phyloP scores from a whole-genome alignment of 2,113 vertebrate genomes.

The Colius striatus region DNA sequence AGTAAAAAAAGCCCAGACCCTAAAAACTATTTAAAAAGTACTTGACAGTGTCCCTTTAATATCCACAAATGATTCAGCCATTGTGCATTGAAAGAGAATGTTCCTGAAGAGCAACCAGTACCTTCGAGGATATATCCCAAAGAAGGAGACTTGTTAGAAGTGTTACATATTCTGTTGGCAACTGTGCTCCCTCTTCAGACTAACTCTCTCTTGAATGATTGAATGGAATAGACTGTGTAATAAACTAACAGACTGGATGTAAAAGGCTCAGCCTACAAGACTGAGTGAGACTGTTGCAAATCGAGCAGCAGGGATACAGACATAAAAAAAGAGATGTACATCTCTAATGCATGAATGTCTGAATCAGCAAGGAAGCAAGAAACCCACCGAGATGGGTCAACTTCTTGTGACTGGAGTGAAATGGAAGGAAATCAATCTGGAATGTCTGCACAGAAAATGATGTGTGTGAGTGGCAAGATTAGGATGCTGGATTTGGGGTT shows the following conservation, averaged over 20 bases:
- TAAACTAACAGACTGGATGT: slow-evolving; percentile 39
- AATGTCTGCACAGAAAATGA: slow-evolving; percentile 32
- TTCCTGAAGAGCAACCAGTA: slow-evolving; percentile 66
- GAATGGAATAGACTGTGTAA: slow-evolving; percentile 37
- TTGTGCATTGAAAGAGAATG: slow-evolving; percentile 75
- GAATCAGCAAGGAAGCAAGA: slow-evolving; percentile 16
- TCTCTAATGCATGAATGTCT: neutral
- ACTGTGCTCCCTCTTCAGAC: slow-evolving; percentile 41
- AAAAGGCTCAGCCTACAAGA: slow-evolving; percentile 58
- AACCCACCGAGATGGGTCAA: neutral
- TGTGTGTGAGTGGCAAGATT: neutral
- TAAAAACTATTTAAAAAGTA: slow-evolving; percentile 83
- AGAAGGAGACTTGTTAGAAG: slow-evolving; percentile 60
- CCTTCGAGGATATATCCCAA: slow-evolving; percentile 50
- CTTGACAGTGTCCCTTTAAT: slow-evolving; percentile 79
- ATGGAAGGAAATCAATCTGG: slow-evolving; percentile 33
- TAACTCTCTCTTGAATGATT: slow-evolving; percentile 30
- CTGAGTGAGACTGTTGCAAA: slow-evolving; percentile 47
- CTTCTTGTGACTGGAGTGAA: neutral
- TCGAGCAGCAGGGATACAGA: slow-evolving; percentile 37
- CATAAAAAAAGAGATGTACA: neutral
- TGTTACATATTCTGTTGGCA: slow-evolving; percentile 28
- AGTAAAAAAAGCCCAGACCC: slow-evolving; percentile 81
- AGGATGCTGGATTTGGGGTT: slow-evolving; percentile 36
- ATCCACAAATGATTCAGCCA: slow-evolving; percentile 71